Conservation (phyloP, 92 coral and sea anemone species). For the Paramuricea clavata region DNA sequence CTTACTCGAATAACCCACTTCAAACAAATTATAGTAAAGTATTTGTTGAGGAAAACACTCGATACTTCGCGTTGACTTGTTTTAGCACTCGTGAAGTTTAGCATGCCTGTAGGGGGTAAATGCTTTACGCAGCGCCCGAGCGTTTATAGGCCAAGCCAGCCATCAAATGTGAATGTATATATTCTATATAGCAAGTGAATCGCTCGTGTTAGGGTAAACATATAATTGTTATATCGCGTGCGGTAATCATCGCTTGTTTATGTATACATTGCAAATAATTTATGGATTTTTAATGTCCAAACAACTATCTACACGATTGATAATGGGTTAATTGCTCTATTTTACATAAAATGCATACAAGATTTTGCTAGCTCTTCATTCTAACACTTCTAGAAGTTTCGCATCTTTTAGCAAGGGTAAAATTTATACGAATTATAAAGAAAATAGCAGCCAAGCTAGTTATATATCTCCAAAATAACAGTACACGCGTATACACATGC, state of each 20-base stretch:
- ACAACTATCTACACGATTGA: background rate
- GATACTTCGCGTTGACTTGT: background rate
- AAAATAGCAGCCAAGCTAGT: too few relatives aligned
- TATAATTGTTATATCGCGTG: too few relatives aligned
- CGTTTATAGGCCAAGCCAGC: background rate
- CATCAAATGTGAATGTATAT: too few relatives aligned
- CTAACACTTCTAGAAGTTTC: background rate
- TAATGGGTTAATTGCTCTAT: slow-evolving; percentile 12
- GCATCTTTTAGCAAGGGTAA: background rate
- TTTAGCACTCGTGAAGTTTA: slow-evolving; percentile 28
- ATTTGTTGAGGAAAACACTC: slow-evolving; percentile 30
- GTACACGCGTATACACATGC: too few relatives aligned
- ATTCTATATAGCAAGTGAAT: too few relatives aligned
- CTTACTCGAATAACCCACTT: slow-evolving; percentile 22
- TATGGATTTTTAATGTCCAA: slow-evolving; percentile 23
- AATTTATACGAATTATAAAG: too few relatives aligned
- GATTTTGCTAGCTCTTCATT: background rate
- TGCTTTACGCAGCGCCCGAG: background rate
- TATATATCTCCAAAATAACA: too few relatives aligned
- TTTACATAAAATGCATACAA: too few relatives aligned
- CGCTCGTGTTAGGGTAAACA: background rate
- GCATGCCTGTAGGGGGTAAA: slow-evolving; percentile 15
- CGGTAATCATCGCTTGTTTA: slow-evolving; percentile 3
- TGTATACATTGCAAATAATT: background rate
- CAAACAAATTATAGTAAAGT: slow-evolving; percentile 19